Conservation (phyloP, 2,888 invertebrate species). For the Empis stercorea region DNA sequence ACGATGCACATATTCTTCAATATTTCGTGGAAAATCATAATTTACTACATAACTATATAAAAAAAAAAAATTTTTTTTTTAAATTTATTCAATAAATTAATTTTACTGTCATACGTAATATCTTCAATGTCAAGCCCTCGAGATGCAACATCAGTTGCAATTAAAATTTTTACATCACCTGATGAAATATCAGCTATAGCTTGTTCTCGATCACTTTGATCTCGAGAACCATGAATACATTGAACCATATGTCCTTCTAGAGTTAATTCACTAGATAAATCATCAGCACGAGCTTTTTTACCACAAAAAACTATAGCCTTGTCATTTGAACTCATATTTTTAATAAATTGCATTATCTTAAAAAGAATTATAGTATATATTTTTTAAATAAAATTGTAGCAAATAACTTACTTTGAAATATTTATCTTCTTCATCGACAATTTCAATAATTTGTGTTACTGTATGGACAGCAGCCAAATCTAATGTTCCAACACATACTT, state of each 20-base stretch:
- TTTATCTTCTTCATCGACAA: constrained; percentile 60
- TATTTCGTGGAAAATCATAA: constrained; percentile 84
- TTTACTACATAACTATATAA: constrained; percentile 65
- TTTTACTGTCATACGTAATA: constrained; percentile 48
- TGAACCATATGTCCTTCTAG: constrained; percentile 56
- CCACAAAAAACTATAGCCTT: constrained; percentile 88
- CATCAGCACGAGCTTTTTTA: constrained; percentile 70
- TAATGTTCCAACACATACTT: constrained; percentile 76
- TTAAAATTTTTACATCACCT: constrained; percentile 66
- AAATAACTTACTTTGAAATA: constrained; percentile 41
- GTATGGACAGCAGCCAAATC: constrained; percentile 84
- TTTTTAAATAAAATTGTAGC: background rate
- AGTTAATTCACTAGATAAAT: constrained; percentile 66
- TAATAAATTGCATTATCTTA: constrained; percentile 58
- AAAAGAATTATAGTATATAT: constrained; percentile 14
- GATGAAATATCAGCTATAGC: constrained; percentile 73
- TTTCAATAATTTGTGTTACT: constrained; percentile 66
- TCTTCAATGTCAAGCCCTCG: constrained; percentile 87
- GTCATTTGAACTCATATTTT: constrained; percentile 55
- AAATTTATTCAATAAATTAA: background rate
- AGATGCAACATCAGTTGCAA: constrained; percentile 93
- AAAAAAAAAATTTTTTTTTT: background rate
- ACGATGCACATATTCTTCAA: constrained; percentile 85
- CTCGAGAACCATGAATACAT: constrained; percentile 81
- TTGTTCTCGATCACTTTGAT: constrained; percentile 64